Evolutionary conservation across 2,888 invertebrate species (phyloP).

Genomic region (Listrodromus nycthemerus): DNA sequence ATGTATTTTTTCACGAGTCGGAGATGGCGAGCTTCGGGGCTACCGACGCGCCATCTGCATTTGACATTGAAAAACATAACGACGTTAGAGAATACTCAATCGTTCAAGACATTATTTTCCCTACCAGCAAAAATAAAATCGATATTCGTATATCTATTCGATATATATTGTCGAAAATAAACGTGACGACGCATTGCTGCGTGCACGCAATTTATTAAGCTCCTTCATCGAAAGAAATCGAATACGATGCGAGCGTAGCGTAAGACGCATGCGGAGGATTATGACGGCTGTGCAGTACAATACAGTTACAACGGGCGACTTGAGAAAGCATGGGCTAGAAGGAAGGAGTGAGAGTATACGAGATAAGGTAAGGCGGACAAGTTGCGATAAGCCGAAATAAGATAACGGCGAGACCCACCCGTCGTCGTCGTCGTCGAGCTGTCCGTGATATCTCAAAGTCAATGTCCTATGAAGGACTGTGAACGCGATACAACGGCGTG

Average conservation of each 20-base stretch:
- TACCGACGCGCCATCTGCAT: too few species aligned
- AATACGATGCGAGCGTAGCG: conserved; percentile 39
- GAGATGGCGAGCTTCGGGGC: too few species aligned
- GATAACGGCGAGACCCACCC: conserved; percentile 75
- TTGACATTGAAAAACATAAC: too few species aligned
- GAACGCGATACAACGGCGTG: conserved; percentile 62
- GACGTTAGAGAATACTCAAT: too few species aligned
- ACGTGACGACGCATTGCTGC: not conserved
- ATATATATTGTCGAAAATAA: not conserved
- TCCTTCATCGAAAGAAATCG: conserved; percentile 37
- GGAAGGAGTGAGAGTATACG: conserved; percentile 39
- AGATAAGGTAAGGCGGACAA: conserved; percentile 81
- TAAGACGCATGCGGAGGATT: not conserved
- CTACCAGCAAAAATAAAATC: not conserved
- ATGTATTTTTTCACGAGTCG: too few species aligned
- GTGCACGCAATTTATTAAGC: conserved; percentile 28
- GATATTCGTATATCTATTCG: not conserved
- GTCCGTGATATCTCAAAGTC: conserved; percentile 83
- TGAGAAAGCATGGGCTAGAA: conserved; percentile 71
- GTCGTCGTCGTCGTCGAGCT: conserved; percentile 74
- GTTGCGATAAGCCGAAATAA: conserved; percentile 82
- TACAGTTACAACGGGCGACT: conserved; percentile 63
- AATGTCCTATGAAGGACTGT: conserved; percentile 84
- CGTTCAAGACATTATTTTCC: too few species aligned
- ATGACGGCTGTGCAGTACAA: not conserved